Evolutionary conservation across 2,113 vertebrate genomes (phyloP), one percentile per base, ranked within the genome.

Genomic region (Edolisoma coerulescens): DNA sequence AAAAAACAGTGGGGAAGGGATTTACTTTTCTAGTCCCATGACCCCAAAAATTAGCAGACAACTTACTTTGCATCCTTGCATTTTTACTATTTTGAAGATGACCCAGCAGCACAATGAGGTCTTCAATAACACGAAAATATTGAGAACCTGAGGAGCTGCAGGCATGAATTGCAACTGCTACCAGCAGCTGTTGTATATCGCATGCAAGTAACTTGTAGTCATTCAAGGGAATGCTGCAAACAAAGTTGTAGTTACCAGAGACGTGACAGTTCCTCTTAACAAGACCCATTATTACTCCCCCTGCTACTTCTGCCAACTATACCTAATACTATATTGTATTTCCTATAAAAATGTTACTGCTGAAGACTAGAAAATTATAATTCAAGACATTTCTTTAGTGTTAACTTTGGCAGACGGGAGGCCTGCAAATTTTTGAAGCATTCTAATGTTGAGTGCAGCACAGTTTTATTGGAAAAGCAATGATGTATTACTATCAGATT

Each of bases 61-160:
- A 95, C 98, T 99, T 98, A 99, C 99, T 98, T 97, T 98, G 98
- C 41, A 99, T 99, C 94, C 97, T 99, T 84, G 97, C 96, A 96
- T 99, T 99, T 98, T 99, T 99, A 98, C 99, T 99, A 56, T 98
- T 99, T 96, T 99, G 99, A 97, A 99, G 98, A 98, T 99, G 98
- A 93, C 99, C 99, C 92, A 99, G 98, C 87, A 99, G 97, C 45
- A 99, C 98, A 96, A 99, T 98, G 90, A 99, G 99, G 95, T 99
- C 99, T 97, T 99, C 99, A 84, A 99, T 99, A 97, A 99, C 99
- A 97, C 99, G 99, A 96, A 99, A 99, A 97, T 99, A 99, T 21
- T 99, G 99, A 82, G 99, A 98, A 93, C 99, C 99, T 15, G 99
- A 99, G 57, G 99, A 99, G 97, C 99, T 99, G 98, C 99, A 99